These are phyloP conservation scores for Pissodes strobi DNA, from an alignment of 1,140 invertebrate species.

Conservation along the genomic window DNA sequence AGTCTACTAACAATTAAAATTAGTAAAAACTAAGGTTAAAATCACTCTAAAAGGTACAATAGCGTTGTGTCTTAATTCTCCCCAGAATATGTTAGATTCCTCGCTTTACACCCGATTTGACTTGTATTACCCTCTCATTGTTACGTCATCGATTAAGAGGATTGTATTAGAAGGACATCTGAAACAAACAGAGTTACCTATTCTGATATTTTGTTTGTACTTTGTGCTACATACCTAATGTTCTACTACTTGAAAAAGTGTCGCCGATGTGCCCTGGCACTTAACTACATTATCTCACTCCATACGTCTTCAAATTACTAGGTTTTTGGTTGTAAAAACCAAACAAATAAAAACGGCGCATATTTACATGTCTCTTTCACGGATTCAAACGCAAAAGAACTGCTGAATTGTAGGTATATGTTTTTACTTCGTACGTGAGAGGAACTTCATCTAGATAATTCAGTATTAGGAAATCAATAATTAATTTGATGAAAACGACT, in stretches of 20 bases:
- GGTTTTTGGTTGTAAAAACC: too few relatives aligned
- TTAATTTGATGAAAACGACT: too few relatives aligned
- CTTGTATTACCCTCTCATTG: constrained; percentile 1
- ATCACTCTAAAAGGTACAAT: constrained; percentile 19
- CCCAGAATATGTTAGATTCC: too few relatives aligned
- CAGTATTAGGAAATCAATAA: too few relatives aligned
- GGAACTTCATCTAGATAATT: too few relatives aligned
- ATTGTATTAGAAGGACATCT: constrained; percentile 42
- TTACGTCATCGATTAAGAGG: constrained; percentile 24
- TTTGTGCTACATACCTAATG: constrained; percentile 42
- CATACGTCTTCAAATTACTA: too few relatives aligned
- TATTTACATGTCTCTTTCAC: too few relatives aligned
- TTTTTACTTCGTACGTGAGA: too few relatives aligned
- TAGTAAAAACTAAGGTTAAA: constrained; percentile 10
- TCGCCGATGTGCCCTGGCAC: neutral
- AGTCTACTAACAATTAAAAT: constrained; percentile 14
- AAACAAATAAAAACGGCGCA: too few relatives aligned
- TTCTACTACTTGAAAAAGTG: constrained; percentile 22
- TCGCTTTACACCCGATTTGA: neutral
- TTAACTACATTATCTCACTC: neutral
- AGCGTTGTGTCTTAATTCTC: neutral
- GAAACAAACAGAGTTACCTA: constrained; percentile 44
- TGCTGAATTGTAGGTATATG: too few relatives aligned
- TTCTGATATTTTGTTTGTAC: constrained; percentile 37
- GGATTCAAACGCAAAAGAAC: too few relatives aligned